These are phyloP conservation scores for Dendrocincla fuliginosa DNA, from an alignment of 2,797 vertebrate species.

Conservation along the genomic window DNA sequence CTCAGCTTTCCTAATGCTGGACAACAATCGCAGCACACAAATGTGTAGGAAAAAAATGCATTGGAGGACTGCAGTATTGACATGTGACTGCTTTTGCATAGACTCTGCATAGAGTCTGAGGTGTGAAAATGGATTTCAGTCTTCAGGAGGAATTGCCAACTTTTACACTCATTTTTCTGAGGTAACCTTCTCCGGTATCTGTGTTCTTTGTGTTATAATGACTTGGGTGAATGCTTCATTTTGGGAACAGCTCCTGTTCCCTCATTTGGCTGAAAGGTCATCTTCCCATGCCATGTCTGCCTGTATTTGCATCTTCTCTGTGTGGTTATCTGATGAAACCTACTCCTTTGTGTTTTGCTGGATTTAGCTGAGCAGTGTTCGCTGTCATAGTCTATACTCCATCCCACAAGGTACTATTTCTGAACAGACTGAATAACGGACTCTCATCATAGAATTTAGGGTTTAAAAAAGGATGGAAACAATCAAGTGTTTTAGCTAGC, in stretches of 20 bases:
- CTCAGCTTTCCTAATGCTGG: background rate
- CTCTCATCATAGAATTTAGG: background rate
- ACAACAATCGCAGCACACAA: background rate
- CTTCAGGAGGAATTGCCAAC: background rate
- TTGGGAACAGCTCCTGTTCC: background rate
- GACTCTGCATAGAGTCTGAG: background rate
- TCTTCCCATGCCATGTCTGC: background rate
- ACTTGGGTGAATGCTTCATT: background rate
- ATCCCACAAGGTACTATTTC: slow-evolving; percentile 11
- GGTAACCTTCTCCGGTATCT: background rate
- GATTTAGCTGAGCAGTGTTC: background rate
- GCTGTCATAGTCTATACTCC: background rate
- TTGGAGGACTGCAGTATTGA: background rate
- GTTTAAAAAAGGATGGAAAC: background rate
- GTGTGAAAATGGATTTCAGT: background rate
- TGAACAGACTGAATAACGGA: background rate
- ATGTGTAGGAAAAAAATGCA: background rate
- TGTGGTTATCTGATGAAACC: slow-evolving; percentile 13
- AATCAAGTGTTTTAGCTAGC: background rate
- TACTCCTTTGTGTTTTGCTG: background rate
- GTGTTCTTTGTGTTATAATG: background rate
- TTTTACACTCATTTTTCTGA: background rate
- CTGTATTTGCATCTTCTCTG: background rate
- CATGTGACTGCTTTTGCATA: background rate
- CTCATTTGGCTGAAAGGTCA: background rate